A percentile compares a stretch with the other conserved stretches of the same genome.
These are phyloP conservation scores for Sphenopsis melanotis DNA, from an alignment of 2,797 vertebrate species.

Conservation along the genomic window DNA sequence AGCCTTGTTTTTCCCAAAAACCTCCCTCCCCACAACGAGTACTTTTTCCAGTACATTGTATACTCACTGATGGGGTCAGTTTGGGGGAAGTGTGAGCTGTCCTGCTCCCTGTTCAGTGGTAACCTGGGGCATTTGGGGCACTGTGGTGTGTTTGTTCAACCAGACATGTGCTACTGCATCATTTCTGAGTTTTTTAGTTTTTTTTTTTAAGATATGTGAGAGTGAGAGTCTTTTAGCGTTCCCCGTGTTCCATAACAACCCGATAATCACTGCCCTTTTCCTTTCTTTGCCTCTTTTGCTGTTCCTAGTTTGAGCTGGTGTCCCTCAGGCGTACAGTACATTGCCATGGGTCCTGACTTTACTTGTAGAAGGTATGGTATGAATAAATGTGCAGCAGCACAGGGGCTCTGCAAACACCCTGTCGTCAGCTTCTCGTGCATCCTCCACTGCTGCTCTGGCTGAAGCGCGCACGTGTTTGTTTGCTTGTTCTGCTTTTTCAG, in stretches of 20 bases:
- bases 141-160: background rate
- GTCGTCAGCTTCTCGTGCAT: background rate
- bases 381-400: background rate
- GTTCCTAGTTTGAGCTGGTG: slow-evolving; percentile 86
- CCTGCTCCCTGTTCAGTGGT: background rate
- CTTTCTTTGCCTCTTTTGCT: slow-evolving; percentile 69
- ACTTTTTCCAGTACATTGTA: background rate
- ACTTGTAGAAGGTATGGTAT: slow-evolving; percentile 83
- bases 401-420: background rate
- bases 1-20: background rate
- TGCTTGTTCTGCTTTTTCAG: slow-evolving; percentile 17
- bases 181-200: background rate
- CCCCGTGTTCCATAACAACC: slow-evolving; percentile 6
- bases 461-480: background rate
- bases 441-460: slow-evolving; percentile 36
- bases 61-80: rapidly evolving
- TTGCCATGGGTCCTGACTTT: slow-evolving; percentile 79
- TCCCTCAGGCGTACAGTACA: slow-evolving; percentile 78
- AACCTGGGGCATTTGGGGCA: background rate
- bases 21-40: background rate
- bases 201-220: background rate
- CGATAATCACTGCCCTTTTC: slow-evolving; percentile 64
- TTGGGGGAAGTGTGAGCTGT: background rate
- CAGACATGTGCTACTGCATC: background rate
- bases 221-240: slow-evolving; percentile 24